A percentile compares a stretch with the other conserved stretches of the same genome.
Evolutionary conservation across 2,888 invertebrate genomes (phyloP).

Genomic region (Abscondita cerata): DNA sequence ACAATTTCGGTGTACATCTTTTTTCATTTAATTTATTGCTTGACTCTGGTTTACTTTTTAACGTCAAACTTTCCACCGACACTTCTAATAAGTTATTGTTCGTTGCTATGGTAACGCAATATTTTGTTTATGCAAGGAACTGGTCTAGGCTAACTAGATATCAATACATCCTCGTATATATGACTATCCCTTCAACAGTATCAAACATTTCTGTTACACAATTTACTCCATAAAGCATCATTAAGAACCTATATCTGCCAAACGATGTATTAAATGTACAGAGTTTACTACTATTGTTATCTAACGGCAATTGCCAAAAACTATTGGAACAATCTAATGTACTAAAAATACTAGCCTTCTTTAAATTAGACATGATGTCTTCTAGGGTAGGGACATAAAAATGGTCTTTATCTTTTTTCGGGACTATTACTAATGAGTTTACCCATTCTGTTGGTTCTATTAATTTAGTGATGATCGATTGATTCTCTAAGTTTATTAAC

Average conservation of each 20-base stretch:
- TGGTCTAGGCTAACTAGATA: no score
- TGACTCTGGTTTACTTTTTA: no score
- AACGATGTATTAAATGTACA: slow-evolving; percentile 37
- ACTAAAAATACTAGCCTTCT: slow-evolving; percentile 30
- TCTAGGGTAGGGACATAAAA: slow-evolving; percentile 38
- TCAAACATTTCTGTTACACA: slow-evolving; percentile 30
- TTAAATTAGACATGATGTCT: slow-evolving; percentile 38
- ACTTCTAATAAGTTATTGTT: no score
- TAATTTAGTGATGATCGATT: no score
- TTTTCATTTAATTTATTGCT: no score
- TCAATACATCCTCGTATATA: no score
- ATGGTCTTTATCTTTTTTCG: slow-evolving; percentile 21
- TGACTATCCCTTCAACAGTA: no score
- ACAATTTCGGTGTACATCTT: no score
- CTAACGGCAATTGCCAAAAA: slow-evolving; percentile 37
- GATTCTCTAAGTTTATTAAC: no score
- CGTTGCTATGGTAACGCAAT: no score
- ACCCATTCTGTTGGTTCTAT: neutral
- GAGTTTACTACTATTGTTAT: slow-evolving; percentile 31
- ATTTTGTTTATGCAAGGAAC: no score
- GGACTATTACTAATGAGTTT: neutral
- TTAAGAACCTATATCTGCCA: slow-evolving; percentile 28
- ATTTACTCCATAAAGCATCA: slow-evolving; percentile 45
- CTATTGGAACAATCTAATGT: slow-evolving; percentile 31
- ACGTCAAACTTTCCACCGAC: no score